A percentile compares a stretch with the other conserved stretches of the same genome.
Conservation (phyloP, 2,113 vertebrate species). For the Petroica traversi region DNA sequence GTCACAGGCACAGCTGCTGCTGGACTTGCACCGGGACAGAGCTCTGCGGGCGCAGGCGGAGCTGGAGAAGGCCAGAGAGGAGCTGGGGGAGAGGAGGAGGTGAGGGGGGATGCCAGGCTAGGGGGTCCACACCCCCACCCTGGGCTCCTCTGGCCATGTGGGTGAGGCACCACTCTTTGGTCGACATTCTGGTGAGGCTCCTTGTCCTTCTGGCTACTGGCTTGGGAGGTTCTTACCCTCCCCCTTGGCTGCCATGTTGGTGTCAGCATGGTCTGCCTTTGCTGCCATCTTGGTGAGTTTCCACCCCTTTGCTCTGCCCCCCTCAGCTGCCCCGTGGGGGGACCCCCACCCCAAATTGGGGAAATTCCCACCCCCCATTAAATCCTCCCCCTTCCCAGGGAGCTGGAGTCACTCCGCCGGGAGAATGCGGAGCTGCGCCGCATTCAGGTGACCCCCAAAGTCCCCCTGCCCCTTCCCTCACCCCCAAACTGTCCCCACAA, state of each 20-base stretch:
- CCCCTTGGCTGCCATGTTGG: background rate
- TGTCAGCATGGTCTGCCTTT: background rate
- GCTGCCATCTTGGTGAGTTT: background rate
- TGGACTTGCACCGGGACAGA: background rate
- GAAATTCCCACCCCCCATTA: background rate
- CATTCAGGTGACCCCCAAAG: background rate
- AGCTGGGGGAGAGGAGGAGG: background rate
- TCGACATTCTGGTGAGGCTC: background rate
- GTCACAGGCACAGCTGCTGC: background rate
- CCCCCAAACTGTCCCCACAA: background rate
- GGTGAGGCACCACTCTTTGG: background rate
- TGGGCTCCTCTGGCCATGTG: background rate
- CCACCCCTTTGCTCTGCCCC: background rate
- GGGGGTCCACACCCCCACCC: background rate
- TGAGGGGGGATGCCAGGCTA: rapidly evolving
- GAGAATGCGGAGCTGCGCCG: background rate
- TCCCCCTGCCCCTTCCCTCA: background rate
- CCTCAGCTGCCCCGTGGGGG: background rate
- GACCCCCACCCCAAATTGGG: too few species aligned
- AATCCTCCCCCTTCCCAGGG: background rate
- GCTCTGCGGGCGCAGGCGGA: background rate
- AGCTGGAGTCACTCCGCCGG: background rate
- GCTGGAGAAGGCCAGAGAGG: background rate
- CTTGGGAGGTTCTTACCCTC: background rate
- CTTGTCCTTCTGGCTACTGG: rapidly evolving